Base-by-base conservation (phyloP, 2,888 invertebrate species). In the Dorcus parallelipipedus region DNA sequence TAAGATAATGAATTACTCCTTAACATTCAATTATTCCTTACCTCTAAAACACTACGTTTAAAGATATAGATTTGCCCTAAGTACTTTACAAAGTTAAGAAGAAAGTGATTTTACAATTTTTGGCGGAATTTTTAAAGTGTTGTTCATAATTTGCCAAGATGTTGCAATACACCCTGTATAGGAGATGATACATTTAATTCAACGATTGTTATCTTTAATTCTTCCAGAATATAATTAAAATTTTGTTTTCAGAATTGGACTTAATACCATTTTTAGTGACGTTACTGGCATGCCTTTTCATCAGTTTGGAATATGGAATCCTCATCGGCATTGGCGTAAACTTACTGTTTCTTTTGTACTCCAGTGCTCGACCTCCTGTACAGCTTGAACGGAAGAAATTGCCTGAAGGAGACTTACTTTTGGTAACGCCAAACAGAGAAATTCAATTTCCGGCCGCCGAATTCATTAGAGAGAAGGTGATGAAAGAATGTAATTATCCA, bases 371-470 rank as follows among this genome's bases (percentile, higher is more conserved):
- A 47, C 85, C 85, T 0, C 71, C 73, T 54, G 65, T 76, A 9
- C 56, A 65, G 14, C 69, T 77, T 9, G 69, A 71, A 41, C 66
- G 63, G 50, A 65, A 67, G 38, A 71, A 71, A 75, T 69, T 81
- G 26, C 73, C 76, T 23, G 77, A 77, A 9, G 70, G 72, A 9
- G 77, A 79, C 59, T 73, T 83, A 7, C 79, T 85, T 67, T 73
- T 89, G 66, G 86, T 89, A 45, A 83, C 82, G 57, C 87, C 91
- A 52, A 86, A 87, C 73, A 86, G 88, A 66, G 86, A 86, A 69
- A 80, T 93, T 52, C 81, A 86, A 56, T 93, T 91, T 79, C 89
- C 93, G n/a, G 88, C 91, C 3, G 90, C 91, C 0, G 92, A 92
- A 79, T 87, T 84, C 79, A 81, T 93, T 68, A 77, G 84, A 49